Conservation (phyloP, 2,888 invertebrate species). For the Melikaiella ostensackeni region DNA sequence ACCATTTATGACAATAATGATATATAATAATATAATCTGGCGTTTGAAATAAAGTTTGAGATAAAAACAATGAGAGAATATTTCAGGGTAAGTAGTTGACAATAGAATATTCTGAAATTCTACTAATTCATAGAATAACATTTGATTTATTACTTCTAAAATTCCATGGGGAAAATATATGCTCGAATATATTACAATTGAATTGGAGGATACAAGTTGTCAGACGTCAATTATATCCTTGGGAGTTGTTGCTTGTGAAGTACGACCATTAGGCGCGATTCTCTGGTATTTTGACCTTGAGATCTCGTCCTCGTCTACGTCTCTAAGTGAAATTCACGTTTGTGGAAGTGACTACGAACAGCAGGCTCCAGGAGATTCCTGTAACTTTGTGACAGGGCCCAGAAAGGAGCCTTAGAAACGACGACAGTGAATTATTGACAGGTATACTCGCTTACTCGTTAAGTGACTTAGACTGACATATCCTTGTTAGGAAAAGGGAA, state of each 20-base stretch:
- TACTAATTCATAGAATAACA: too few relatives aligned
- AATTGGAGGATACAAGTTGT: neutral
- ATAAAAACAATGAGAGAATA: too few relatives aligned
- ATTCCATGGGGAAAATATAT: neutral
- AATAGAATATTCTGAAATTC: too few relatives aligned
- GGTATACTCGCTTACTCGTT: neutral
- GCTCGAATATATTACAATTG: neutral
- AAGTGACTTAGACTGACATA: neutral
- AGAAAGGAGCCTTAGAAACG: slow-evolving; percentile 18
- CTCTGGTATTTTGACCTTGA: slow-evolving; percentile 16
- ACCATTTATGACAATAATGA: too few relatives aligned
- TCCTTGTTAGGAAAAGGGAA: neutral
- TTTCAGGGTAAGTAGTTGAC: too few relatives aligned
- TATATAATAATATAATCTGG: too few relatives aligned
- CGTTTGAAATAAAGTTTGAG: too few relatives aligned
- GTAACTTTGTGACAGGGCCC: slow-evolving; percentile 8
- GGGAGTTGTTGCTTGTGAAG: slow-evolving; percentile 2
- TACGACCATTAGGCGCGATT: slow-evolving; percentile 29
- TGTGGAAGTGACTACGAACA: slow-evolving; percentile 18
- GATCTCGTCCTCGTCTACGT: neutral
- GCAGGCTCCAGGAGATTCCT: slow-evolving; percentile 1
- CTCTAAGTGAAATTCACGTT: slow-evolving; percentile 27
- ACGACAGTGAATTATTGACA: slow-evolving; percentile 14
- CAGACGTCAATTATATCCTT: slow-evolving; percentile 15
- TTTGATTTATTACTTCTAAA: neutral